These are phyloP conservation scores for Pseudochirops cupreus DNA, from an alignment of 2,797 vertebrate species.

Conservation along the genomic window DNA sequence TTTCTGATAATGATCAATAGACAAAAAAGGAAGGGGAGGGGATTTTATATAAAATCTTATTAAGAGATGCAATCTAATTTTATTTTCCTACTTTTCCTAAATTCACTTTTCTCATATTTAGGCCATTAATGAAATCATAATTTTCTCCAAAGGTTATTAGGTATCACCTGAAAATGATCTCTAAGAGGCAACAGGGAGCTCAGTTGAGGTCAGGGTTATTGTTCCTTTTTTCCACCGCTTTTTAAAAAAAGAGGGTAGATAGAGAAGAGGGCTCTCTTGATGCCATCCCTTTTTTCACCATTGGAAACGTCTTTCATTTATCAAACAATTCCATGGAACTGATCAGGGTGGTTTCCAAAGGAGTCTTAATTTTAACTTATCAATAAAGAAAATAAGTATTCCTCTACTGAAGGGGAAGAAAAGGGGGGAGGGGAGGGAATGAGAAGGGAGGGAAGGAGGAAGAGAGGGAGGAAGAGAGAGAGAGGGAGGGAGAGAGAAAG, in stretches of 20 bases:
- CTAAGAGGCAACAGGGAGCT: neutral
- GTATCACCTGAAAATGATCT: neutral
- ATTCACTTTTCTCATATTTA: neutral
- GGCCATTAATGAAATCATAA: neutral
- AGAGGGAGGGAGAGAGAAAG: no score
- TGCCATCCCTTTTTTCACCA: neutral
- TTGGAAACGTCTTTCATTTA: neutral
- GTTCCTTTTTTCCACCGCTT: no score
- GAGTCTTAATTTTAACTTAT: neutral
- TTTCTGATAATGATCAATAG: neutral
- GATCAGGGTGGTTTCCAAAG: neutral
- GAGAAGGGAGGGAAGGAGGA: no score
- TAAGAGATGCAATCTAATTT: neutral
- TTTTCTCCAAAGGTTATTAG: neutral
- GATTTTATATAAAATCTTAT: neutral
- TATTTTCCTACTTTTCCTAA: neutral
- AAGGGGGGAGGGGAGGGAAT: rapidly evolving
- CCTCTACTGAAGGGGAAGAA: neutral
- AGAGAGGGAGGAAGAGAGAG: no score
- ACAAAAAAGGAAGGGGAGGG: neutral
- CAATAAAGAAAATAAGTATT: neutral
- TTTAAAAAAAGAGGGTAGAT: neutral
- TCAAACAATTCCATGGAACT: neutral
- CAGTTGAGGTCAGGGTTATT: neutral
- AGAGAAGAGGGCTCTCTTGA: neutral